Conservation (phyloP, 2,888 invertebrate species). For the Trachelus iudaicus region DNA sequence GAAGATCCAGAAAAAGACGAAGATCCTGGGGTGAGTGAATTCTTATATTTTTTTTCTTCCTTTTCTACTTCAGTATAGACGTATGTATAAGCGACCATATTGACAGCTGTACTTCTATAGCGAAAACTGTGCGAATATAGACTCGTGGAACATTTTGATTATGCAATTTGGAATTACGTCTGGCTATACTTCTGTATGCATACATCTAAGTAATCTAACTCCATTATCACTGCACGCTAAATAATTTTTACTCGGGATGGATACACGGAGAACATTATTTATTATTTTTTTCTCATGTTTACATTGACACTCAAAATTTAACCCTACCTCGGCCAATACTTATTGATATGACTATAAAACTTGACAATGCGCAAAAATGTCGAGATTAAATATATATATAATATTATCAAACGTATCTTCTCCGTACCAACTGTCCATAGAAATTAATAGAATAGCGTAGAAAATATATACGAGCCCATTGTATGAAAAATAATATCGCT, state of each 20-base stretch:
- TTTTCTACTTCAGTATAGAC: too few relatives aligned
- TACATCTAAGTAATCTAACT: neutral
- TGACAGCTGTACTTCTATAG: too few relatives aligned
- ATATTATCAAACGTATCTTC: conserved; percentile 19
- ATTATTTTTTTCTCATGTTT: neutral
- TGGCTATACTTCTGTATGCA: fast-evolving
- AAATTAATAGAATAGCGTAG: conserved; percentile 2
- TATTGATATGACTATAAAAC: neutral
- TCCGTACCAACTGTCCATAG: conserved; percentile 10
- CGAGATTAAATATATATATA: conserved; percentile 17
- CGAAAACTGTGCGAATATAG: too few relatives aligned
- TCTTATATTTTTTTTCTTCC: too few relatives aligned
- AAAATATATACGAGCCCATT: conserved; percentile 4
- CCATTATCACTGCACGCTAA: neutral
- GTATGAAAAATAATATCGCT: conserved; percentile 10
- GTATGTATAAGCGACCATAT: too few relatives aligned
- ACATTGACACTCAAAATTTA: neutral
- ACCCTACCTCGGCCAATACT: neutral
- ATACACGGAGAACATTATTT: neutral
- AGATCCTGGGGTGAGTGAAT: too few relatives aligned
- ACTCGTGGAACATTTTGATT: too few relatives aligned
- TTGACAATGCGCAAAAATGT: neutral
- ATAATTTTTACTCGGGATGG: neutral
- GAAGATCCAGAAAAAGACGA: too few relatives aligned
- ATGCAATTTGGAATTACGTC: too few relatives aligned